phyloP scores from a whole-genome alignment of 2,797 vertebrate genomes.

The Gallinago solitaria region DNA sequence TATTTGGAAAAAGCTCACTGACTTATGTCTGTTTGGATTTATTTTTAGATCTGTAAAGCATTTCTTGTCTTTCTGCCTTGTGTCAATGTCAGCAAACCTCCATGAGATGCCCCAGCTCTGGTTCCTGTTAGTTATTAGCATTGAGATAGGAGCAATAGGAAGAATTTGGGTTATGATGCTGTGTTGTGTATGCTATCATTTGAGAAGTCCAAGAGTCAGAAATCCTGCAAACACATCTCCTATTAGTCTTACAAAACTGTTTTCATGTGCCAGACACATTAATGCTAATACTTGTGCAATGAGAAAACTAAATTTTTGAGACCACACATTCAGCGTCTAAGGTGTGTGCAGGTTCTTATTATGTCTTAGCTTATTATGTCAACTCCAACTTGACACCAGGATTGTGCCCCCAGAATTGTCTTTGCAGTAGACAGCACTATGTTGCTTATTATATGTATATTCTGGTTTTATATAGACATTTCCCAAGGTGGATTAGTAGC shows the following conservation, averaged over 20 bases:
- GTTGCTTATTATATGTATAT: background rate
- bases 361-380: background rate
- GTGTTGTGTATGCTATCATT: background rate
- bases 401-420: background rate
- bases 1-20: background rate
- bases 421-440: background rate
- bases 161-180: background rate
- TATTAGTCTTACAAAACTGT: background rate
- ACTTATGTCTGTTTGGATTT: background rate
- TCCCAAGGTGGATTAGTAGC: background rate
- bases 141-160: background rate
- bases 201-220: background rate
- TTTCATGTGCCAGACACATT: background rate
- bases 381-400: background rate
- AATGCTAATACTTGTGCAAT: background rate
- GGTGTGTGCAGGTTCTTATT: background rate
- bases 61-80: constrained; percentile 35
- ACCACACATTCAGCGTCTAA: background rate
- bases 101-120: background rate
- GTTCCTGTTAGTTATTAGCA: background rate
- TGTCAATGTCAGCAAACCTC: background rate
- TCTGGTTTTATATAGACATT: background rate
- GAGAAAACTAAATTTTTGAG: background rate
- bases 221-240: background rate
- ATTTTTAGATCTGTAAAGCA: constrained; percentile 26